A percentile compares a stretch with the other conserved stretches of the same genome.
These are phyloP conservation scores for Muscidifurax raptorellus DNA, from an alignment of 1,140 invertebrate genomes.

Conservation along the genomic window DNA sequence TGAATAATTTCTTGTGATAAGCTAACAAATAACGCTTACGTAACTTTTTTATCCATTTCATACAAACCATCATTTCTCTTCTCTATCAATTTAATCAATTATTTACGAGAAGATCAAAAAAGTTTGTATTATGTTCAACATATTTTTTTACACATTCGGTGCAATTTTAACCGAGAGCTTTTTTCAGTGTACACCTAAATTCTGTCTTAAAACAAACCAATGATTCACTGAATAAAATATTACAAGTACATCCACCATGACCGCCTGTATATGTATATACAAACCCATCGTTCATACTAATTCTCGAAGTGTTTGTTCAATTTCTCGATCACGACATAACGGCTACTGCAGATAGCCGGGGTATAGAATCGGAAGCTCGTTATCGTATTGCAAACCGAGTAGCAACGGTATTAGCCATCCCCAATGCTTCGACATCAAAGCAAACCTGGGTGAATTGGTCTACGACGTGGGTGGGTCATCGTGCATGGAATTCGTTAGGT, in stretches of 20 bases:
- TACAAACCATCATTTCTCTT: too few species aligned
- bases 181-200: too few species aligned
- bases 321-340: constrained; percentile 97
- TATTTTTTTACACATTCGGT: too few species aligned
- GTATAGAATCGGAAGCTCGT: constrained; percentile 77
- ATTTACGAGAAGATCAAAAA: too few species aligned
- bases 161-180: too few species aligned
- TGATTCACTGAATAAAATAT: too few species aligned
- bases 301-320: constrained; percentile 94
- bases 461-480: constrained; percentile 80
- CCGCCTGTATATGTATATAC: constrained; percentile 77
- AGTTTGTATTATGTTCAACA: too few species aligned
- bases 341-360: constrained; percentile 85
- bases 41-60: too few species aligned
- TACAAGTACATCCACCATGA: constrained; percentile 82
- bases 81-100: too few species aligned
- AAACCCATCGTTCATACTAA: constrained; percentile 86
- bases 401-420: constrained; percentile 77
- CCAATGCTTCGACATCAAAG: constrained; percentile 86
- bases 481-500: constrained; percentile 91
- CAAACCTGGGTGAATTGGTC: constrained; percentile 82
- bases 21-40: too few species aligned
- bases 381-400: constrained; percentile 78
- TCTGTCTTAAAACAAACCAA: too few species aligned
- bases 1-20: too few species aligned